These are phyloP conservation scores for Morpho helenor DNA, from an alignment of 2,888 invertebrate species.

Conservation along the genomic window DNA sequence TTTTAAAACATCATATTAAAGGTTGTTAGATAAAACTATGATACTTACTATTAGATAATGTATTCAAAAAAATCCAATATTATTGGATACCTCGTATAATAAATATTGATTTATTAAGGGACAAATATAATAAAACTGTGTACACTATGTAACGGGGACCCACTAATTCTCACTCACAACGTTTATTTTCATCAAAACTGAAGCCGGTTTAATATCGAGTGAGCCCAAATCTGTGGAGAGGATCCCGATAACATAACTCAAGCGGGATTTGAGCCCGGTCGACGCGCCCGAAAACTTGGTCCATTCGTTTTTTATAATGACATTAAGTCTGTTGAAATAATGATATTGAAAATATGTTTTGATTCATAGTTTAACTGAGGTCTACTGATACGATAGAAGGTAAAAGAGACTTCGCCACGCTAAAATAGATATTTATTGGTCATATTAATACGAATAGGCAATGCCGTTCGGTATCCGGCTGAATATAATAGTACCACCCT, in stretches of 20 bases:
- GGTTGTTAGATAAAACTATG: too few relatives aligned
- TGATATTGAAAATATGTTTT: slow-evolving; percentile 9
- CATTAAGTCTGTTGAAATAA: slow-evolving; percentile 19
- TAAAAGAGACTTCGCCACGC: too few relatives aligned
- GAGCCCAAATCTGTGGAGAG: slow-evolving; percentile 28
- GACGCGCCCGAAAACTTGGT: slow-evolving; percentile 26
- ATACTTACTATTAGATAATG: too few relatives aligned
- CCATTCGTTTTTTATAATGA: slow-evolving; percentile 28
- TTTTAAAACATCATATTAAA: too few relatives aligned
- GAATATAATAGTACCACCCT: too few relatives aligned
- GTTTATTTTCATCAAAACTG: slow-evolving; percentile 29
- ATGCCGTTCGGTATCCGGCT: too few relatives aligned
- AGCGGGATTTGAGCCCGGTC: slow-evolving; percentile 26
- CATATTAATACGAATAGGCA: too few relatives aligned
- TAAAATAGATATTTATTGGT: too few relatives aligned
- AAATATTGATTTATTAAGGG: too few relatives aligned
- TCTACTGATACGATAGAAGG: too few relatives aligned
- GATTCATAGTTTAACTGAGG: background rate
- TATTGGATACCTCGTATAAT: too few relatives aligned
- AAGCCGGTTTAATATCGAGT: slow-evolving; percentile 28
- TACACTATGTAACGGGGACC: slow-evolving; percentile 18
- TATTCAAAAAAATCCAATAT: too few relatives aligned
- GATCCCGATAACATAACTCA: slow-evolving; percentile 29
- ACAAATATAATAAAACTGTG: slow-evolving; percentile 1
- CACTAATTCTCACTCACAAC: slow-evolving; percentile 25